phyloP scores from a whole-genome alignment of 2,113 vertebrate genomes.

The Cinclus mexicanus region DNA sequence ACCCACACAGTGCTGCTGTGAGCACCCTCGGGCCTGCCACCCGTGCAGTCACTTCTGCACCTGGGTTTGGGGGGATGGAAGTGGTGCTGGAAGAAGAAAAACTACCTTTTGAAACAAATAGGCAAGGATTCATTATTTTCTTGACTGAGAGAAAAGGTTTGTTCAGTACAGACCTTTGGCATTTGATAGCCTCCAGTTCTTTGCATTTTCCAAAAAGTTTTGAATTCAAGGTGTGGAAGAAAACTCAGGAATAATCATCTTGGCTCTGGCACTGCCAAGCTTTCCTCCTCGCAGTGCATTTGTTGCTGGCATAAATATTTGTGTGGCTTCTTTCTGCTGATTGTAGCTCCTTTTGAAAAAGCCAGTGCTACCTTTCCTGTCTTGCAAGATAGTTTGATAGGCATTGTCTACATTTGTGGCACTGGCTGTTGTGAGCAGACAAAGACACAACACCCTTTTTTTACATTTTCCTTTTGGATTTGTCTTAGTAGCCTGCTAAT shows the following conservation, averaged over 20 bases:
- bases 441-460: background rate
- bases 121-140: background rate
- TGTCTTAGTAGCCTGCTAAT: background rate
- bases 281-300: background rate
- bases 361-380: background rate
- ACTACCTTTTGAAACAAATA: background rate
- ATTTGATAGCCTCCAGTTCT: background rate
- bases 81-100: background rate
- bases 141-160: background rate
- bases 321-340: background rate
- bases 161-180: background rate
- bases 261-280: background rate
- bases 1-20: fast-evolving
- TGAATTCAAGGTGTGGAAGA: background rate
- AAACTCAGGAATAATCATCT: background rate
- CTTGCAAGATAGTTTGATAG: background rate
- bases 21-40: fast-evolving
- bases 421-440: background rate
- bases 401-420: background rate
- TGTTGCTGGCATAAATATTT: background rate
- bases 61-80: background rate
- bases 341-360: background rate
- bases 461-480: background rate
- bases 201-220: background rate
- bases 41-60: fast-evolving